Evolutionary conservation across 1,140 invertebrate genomes (phyloP).

Genomic region (Brachionus rotundiformis): DNA sequence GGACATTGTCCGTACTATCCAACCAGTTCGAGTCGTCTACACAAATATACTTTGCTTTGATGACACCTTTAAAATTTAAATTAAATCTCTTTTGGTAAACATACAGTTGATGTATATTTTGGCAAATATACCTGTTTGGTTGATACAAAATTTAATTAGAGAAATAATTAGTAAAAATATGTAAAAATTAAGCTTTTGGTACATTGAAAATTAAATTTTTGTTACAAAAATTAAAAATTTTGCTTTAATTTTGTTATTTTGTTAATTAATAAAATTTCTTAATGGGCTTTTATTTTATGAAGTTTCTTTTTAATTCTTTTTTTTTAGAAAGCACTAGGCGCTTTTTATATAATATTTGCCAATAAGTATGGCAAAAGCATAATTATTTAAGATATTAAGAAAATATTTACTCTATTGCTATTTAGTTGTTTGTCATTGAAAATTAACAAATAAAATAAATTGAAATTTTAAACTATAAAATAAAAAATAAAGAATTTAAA

Average conservation of each 20-base stretch:
- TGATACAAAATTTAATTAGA: constrained; percentile 22
- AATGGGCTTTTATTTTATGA: not conserved
- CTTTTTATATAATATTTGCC: constrained; percentile 20
- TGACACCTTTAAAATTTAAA: constrained; percentile 15
- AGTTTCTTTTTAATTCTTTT: not conserved
- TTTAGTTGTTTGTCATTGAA: constrained; percentile 44
- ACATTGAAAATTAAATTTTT: not conserved
- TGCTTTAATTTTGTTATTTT: not conserved
- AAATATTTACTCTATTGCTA: not conserved
- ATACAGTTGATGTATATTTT: not conserved
- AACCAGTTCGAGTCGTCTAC: constrained; percentile 37
- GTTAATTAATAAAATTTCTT: not conserved
- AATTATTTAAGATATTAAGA: constrained; percentile 24
- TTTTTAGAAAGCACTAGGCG: not conserved
- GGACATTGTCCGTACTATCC: constrained; percentile 28
- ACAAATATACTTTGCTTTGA: constrained; percentile 34
- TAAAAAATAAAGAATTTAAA: not conserved
- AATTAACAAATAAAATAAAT: constrained; percentile 44
- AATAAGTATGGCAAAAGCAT: constrained; percentile 11
- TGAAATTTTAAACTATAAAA: not conserved
- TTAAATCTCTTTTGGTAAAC: not conserved
- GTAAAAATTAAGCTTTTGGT: constrained; percentile 10
- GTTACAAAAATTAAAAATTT: not conserved
- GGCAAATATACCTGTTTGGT: constrained; percentile 25
- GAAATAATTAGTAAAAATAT: not conserved